Base-by-base conservation (phyloP, 2,888 invertebrate genomes). In the Tanytarsus gracilentus region DNA sequence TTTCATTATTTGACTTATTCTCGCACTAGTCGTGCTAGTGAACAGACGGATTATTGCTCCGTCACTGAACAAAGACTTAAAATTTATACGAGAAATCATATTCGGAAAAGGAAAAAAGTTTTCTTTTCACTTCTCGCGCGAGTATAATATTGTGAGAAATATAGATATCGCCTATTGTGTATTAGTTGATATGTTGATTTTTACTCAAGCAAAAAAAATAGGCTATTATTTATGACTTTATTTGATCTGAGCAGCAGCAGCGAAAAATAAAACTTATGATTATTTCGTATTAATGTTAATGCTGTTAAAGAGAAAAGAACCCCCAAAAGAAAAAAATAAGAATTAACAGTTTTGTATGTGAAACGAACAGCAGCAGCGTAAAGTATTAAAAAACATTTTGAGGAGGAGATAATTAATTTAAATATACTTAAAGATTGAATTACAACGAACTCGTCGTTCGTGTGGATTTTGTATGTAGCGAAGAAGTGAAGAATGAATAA, bases 371-470 rank as follows among this genome's bases (percentile, higher is more conserved):
- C 33, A 39, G n/a, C 26, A 23, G 39, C 25, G 18, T 23, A 9
- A 44, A 9, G 44, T 44, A 44, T 44, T 44, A 44, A 44, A 23
- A 16, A 44, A 44, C 44, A 44, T 44, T n/a, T 44, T 44, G 44
- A 44, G 44, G 23, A 44, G 44, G 23, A 23, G 44, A 40, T 56
- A 56, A 56, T 56, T 56, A 56, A 56, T 56, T 56, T 56, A 56
- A 56, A 56, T 40, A 39, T 39, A 40, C 40, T 40, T 56, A 40
- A 56, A 44, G 14, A 56, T 56, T 39, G 25, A 56, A 56, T 40
- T 56, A 40, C 55, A 56, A 56, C 39, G 55, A 25, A 33, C 36
- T 7, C 27, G 25, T 21, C 40, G 44, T 23, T 21, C 40, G 14
- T 44, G 21, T 33, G 11, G 33, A 9, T 33, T 33, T 44, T 18